Conservation (phyloP, 1,140 invertebrate genomes). For the Heliconius congener region DNA sequence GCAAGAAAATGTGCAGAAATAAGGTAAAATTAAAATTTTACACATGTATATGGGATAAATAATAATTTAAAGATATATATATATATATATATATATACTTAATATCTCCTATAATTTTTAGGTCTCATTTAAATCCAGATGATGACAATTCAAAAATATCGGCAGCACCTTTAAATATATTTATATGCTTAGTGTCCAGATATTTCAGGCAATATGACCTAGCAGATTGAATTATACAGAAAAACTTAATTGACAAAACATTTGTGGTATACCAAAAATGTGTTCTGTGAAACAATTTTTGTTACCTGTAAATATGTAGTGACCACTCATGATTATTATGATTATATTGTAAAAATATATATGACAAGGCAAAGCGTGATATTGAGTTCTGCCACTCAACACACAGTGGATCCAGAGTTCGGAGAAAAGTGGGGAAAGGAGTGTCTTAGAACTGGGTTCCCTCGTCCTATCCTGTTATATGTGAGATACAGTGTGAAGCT, state of each 20-base stretch:
- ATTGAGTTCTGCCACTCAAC: too few species aligned
- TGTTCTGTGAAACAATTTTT: slow-evolving; percentile 15
- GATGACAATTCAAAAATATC: slow-evolving; percentile 53
- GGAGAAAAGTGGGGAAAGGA: too few species aligned
- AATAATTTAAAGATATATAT: too few species aligned
- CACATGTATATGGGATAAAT: not conserved
- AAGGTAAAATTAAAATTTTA: slow-evolving; percentile 48
- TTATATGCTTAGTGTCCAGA: slow-evolving; percentile 69
- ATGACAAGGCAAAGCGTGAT: not conserved
- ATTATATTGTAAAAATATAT: not conserved
- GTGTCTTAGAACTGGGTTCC: too few species aligned
- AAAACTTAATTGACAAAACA: not conserved
- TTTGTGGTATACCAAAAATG: slow-evolving; percentile 8
- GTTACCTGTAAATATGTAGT: not conserved
- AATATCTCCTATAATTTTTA: slow-evolving; percentile 28
- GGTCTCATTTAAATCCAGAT: slow-evolving; percentile 63
- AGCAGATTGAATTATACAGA: slow-evolving; percentile 50
- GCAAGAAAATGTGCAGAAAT: slow-evolving; percentile 71
- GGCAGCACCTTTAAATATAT: slow-evolving; percentile 68
- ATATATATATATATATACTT: too few species aligned
- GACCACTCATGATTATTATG: not conserved
- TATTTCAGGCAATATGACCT: slow-evolving; percentile 74
- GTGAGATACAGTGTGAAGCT: too few species aligned
- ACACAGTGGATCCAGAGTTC: too few species aligned
- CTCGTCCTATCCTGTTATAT: too few species aligned